A percentile compares a stretch with the other conserved stretches of the same genome.
Evolutionary conservation across 2,113 vertebrate genomes (phyloP).

Genomic region (Alaudala cheleensis): DNA sequence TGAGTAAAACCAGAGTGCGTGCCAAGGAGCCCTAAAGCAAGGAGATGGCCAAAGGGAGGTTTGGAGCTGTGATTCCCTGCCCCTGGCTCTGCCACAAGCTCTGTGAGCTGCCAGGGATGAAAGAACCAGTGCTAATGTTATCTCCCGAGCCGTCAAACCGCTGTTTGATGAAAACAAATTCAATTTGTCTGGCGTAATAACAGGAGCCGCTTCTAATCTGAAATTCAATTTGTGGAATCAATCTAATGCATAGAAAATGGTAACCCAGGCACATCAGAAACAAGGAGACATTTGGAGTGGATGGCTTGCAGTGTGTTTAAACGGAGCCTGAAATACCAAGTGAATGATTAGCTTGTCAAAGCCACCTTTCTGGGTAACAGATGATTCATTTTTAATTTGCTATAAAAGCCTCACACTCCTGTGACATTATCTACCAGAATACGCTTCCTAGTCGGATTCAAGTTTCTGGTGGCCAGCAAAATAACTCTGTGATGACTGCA

Average conservation of each 20-base stretch:
- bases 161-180: slow-evolving; percentile 58
- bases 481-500: slow-evolving; percentile 32
- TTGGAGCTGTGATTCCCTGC: background rate
- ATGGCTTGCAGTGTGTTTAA: slow-evolving; percentile 17
- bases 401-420: background rate
- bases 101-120: background rate
- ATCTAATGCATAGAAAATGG: slow-evolving; percentile 53
- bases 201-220: slow-evolving; percentile 47
- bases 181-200: slow-evolving; percentile 48
- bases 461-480: slow-evolving; percentile 36
- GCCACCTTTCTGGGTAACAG: slow-evolving; percentile 17
- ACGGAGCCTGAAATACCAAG: background rate
- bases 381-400: slow-evolving; percentile 48
- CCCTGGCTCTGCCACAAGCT: background rate
- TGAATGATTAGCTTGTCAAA: slow-evolving; percentile 52
- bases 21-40: background rate
- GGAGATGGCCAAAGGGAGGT: background rate
- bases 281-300: slow-evolving; percentile 14
- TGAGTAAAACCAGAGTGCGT: background rate
- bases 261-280: slow-evolving; percentile 23
- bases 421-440: slow-evolving; percentile 26
- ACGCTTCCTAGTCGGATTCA: background rate
- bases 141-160: slow-evolving; percentile 37
- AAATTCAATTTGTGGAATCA: slow-evolving; percentile 42
- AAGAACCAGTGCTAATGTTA: slow-evolving; percentile 20